phyloP scores from a whole-genome alignment of 2,888 invertebrate genomes.

The Lathronympha strigana region DNA sequence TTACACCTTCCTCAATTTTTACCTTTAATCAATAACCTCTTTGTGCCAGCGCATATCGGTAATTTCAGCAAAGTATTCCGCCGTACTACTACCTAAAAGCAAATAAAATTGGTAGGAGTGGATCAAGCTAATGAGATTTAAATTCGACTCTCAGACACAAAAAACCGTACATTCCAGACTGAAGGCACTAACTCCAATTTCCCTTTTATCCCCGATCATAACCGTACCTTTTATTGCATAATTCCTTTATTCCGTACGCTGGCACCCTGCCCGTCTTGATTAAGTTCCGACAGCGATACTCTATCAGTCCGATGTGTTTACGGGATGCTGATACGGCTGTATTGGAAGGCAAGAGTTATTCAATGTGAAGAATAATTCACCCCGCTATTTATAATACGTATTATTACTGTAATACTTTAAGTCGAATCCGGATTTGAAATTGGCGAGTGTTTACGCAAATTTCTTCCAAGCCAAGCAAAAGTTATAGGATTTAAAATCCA shows the following conservation, averaged over 20 bases:
- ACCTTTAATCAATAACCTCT: too few species aligned
- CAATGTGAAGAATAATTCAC: background rate
- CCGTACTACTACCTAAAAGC: too few species aligned
- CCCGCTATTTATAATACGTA: too few species aligned
- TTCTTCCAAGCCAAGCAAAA: too few species aligned
- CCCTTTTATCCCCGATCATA: background rate
- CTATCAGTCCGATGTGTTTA: constrained; percentile 21
- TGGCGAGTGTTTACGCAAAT: too few species aligned
- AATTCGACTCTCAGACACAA: constrained; percentile 1
- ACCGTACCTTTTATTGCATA: constrained; percentile 19
- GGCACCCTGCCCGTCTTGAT: constrained; percentile 34
- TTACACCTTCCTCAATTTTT: too few species aligned
- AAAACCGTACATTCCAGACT: background rate
- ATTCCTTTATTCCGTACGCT: constrained; percentile 21
- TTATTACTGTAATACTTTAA: too few species aligned
- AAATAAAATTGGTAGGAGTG: background rate
- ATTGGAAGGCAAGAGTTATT: constrained; percentile 14
- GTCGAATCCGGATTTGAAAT: too few species aligned
- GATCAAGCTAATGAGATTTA: background rate
- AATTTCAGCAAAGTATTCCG: background rate
- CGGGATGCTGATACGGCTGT: constrained; percentile 9
- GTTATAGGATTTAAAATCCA: too few species aligned
- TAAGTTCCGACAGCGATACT: constrained; percentile 26
- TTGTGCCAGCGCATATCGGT: background rate
- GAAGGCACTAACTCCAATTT: constrained; percentile 5